These are phyloP conservation scores for Venustaconcha ellipsiformis DNA, from an alignment of 1,140 invertebrate genomes.

Conservation along the genomic window DNA sequence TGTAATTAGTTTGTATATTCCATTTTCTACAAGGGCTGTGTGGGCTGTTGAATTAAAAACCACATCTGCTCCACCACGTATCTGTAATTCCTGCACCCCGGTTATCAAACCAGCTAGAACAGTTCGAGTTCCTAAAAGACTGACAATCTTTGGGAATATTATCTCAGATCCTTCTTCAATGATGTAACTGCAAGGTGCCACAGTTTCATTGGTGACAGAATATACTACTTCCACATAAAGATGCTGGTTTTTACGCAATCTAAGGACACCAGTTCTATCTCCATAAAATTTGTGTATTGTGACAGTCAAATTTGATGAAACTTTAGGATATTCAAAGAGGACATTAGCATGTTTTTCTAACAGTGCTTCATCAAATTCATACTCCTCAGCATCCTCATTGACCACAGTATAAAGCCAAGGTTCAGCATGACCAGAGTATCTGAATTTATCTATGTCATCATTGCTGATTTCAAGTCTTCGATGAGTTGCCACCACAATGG, in stretches of 20 bases:
- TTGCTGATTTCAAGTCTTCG: slow-evolving; percentile 50
- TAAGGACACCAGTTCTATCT: slow-evolving; percentile 51
- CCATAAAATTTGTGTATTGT: slow-evolving; percentile 49
- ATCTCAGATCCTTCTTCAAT: slow-evolving; percentile 52
- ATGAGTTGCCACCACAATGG: slow-evolving; percentile 34
- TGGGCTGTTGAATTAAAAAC: slow-evolving; percentile 52
- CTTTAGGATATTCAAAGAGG: slow-evolving; percentile 49
- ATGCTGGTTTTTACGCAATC: slow-evolving; percentile 45
- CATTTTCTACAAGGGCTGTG: slow-evolving; percentile 52
- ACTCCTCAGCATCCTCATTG: slow-evolving; percentile 38
- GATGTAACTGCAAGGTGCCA: slow-evolving; percentile 56
- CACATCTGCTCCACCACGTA: slow-evolving; percentile 44
- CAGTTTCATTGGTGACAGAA: slow-evolving; percentile 50
- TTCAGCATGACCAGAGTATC: slow-evolving; percentile 45
- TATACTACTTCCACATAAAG: slow-evolving; percentile 56
- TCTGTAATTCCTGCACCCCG: slow-evolving; percentile 43
- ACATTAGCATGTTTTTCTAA: slow-evolving; percentile 51
- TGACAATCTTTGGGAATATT: slow-evolving; percentile 46
- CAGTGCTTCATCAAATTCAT: slow-evolving; percentile 56
- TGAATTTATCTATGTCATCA: slow-evolving; percentile 43
- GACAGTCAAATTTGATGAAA: slow-evolving; percentile 31
- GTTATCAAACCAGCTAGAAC: slow-evolving; percentile 51
- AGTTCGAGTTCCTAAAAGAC: slow-evolving; percentile 51
- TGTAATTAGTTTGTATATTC: slow-evolving; percentile 48
- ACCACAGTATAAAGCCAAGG: slow-evolving; percentile 56